These are phyloP conservation scores for Alexandromys oeconomus DNA, from an alignment of 2,797 vertebrate genomes.

Conservation along the genomic window DNA sequence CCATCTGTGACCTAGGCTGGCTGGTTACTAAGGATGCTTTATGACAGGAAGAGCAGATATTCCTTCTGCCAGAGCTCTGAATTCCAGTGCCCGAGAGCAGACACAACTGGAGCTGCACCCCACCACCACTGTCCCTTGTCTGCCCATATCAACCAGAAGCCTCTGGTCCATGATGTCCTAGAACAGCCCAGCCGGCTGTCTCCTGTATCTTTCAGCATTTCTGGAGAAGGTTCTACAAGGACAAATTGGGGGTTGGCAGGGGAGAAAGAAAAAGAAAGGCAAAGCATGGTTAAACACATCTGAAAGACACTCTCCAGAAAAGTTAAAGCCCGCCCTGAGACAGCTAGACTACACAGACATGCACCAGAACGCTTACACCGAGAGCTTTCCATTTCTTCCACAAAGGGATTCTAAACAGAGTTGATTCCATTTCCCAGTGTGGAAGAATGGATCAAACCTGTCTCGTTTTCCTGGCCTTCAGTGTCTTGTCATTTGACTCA, in stretches of 20 bases:
- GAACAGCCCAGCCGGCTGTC: not conserved
- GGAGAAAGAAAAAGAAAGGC: not conserved
- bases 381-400: not conserved
- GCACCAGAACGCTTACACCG: fast-evolving
- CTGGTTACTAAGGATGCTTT: conserved; percentile 69
- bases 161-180: not conserved
- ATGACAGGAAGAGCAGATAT: not conserved
- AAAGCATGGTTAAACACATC: not conserved
- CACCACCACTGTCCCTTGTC: not conserved
- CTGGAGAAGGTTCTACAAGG: not conserved
- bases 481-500: not conserved
- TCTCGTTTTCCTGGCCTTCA: not conserved
- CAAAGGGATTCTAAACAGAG: not conserved
- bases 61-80: not conserved
- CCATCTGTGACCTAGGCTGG: not conserved
- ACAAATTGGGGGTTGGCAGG: not conserved
- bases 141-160: not conserved
- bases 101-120: not conserved
- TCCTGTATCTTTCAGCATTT: not conserved
- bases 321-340: not conserved
- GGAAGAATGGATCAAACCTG: not conserved
- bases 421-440: not conserved
- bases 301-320: not conserved
- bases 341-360: not conserved
- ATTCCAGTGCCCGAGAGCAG: not conserved